A percentile compares a stretch with the other conserved stretches of the same genome.
phyloP scores from a whole-genome alignment of 2,113 vertebrate species.

The Cygnus buccinator region DNA sequence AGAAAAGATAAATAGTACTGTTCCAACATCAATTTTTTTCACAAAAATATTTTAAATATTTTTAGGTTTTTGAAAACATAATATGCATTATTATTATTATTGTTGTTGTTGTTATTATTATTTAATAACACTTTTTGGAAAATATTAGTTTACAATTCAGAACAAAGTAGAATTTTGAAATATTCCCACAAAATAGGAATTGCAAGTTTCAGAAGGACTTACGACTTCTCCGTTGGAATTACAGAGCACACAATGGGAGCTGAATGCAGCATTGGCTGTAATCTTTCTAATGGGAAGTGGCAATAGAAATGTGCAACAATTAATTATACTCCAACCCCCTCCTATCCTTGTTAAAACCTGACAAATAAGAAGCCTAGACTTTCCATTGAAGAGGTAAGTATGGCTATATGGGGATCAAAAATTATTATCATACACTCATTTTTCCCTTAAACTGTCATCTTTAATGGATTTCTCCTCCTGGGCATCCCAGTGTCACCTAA shows the following conservation, averaged over 20 bases:
- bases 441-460: not conserved
- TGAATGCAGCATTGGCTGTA: slow-evolving; percentile 13
- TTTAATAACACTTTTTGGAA: not conserved
- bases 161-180: not conserved
- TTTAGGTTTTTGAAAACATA: not conserved
- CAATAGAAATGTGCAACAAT: not conserved
- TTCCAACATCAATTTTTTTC: not conserved
- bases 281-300: not conserved
- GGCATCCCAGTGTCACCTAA: not conserved
- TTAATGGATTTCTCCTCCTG: not conserved
- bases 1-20: not conserved
- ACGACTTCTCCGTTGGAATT: not conserved
- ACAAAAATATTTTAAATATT: not conserved
- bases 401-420: not conserved
- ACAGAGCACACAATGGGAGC: not conserved
- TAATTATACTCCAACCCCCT: not conserved
- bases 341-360: not conserved
- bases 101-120: not conserved
- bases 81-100: not conserved
- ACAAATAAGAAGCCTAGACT: not conserved
- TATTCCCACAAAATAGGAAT: not conserved
- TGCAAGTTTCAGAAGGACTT: not conserved
- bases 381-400: not conserved
- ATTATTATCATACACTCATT: not conserved
- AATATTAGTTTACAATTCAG: not conserved